Base-by-base conservation (phyloP, 2,797 vertebrate species). In the Sternotherus odoratus region DNA sequence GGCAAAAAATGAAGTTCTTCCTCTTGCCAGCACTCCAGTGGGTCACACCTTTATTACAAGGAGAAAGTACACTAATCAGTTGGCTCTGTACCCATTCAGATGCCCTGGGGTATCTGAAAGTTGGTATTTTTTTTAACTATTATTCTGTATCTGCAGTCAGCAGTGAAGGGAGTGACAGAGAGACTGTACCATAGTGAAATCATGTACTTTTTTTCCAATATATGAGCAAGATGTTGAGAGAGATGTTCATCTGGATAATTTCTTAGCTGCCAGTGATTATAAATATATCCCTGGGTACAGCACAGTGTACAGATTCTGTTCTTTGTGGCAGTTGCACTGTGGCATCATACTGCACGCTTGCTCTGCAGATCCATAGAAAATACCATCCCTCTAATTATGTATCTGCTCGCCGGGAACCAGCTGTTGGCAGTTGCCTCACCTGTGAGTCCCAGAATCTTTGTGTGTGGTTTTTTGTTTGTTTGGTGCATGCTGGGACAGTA, bases 331-430 rank as follows among this genome's bases (percentile, higher is more conserved):
- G 8, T 0, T 56, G 82, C 88, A 54, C 2, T 78, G 83, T 0
- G 1, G 13, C 91, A 13, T 23, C 16, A 13, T 30, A 43, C 5
- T 91, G 16, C 69, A 74, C 2, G 0, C 33, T 92, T 19, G 2
- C 13, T 77, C 19, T 28, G 13, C 36, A 28, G 13, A 11, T 88
- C 12, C 82, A 19, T 0, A 1, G 49, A 89, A 79, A 69, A 28
- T 12, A 24, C 36, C 83, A 0, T 63, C 82, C 46, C 21, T 74
- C 80, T 90, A 79, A 90, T 84, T 88, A 84, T 12, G 57, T 82
- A 87, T 93, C 66, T 87, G 88, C 60, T 96, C 89, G 74, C n/a
- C 75, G 86, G 84, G 53, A 94, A 74, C 83, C 57, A 88, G 72
- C 87, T 96, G 63, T 85, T 33, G 1, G 79, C 53, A 77, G 88